These are phyloP conservation scores for Dendrocincla fuliginosa DNA, from an alignment of 2,797 vertebrate genomes.

Conservation along the genomic window DNA sequence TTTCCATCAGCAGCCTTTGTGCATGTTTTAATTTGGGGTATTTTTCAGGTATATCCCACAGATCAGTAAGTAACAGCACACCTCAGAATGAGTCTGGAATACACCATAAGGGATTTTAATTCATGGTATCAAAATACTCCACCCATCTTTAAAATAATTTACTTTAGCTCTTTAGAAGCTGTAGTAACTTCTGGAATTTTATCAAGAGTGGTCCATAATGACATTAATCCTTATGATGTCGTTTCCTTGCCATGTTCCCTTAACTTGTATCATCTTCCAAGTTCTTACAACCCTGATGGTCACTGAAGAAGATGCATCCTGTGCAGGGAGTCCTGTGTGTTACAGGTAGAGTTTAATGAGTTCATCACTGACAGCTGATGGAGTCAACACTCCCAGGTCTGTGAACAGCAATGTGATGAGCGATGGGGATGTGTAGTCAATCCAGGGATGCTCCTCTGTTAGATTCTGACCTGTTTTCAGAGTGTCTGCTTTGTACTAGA, in stretches of 20 bases:
- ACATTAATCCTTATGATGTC: neutral
- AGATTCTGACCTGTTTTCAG: slow-evolving; percentile 83
- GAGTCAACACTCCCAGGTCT: slow-evolving; percentile 94
- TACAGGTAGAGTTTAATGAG: slow-evolving; percentile 98
- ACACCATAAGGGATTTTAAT: neutral
- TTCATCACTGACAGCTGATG: slow-evolving; percentile 96
- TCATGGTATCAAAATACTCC: neutral
- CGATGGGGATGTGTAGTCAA: slow-evolving; percentile 95
- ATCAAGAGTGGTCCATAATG: neutral
- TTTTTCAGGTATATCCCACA: neutral
- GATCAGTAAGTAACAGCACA: neutral
- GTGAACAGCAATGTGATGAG: slow-evolving; percentile 96
- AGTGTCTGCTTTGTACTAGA: slow-evolving; percentile 93
- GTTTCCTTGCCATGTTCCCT: neutral
- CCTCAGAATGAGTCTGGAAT: neutral
- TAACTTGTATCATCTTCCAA: neutral
- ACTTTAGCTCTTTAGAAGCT: neutral
- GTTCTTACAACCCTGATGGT: neutral
- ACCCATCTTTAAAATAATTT: slow-evolving; percentile 34
- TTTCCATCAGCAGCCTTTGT: neutral
- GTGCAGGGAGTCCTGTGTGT: neutral
- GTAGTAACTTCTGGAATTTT: neutral
- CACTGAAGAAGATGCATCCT: neutral
- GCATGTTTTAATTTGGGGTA: fast-evolving
- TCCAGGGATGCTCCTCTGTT: slow-evolving; percentile 89